These are phyloP conservation scores for Tricholauxania praeusta DNA, from an alignment of 2,888 invertebrate genomes.

Conservation along the genomic window DNA sequence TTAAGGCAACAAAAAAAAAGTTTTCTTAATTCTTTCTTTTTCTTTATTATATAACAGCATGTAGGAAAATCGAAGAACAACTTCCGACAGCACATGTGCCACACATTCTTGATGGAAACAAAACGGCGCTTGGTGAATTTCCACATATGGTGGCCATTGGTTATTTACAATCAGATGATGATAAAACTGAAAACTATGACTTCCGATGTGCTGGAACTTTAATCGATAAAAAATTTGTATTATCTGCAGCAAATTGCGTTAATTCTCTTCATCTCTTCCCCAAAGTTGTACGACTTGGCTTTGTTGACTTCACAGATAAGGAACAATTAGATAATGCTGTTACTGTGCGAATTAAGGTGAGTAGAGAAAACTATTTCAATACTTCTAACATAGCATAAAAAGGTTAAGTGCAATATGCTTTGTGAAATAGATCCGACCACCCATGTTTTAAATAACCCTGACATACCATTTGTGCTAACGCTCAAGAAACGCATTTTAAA, in stretches of 20 bases:
- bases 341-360: background rate
- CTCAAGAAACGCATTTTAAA: too few species aligned
- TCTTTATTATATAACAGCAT: conserved; percentile 44
- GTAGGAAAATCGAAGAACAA: conserved; percentile 38
- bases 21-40: background rate
- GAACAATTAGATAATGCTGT: conserved; percentile 29
- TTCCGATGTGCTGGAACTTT: background rate
- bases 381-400: too few species aligned
- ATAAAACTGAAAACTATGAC: background rate
- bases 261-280: background rate
- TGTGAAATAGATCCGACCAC: too few species aligned
- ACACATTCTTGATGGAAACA: conserved; percentile 59
- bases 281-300: background rate
- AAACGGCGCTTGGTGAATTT: conserved; percentile 55
- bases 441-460: too few species aligned
- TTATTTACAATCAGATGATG: conserved; percentile 45
- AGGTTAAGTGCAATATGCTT: too few species aligned
- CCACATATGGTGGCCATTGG: conserved; percentile 64
- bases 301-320: conserved; percentile 45
- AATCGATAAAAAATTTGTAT: background rate
- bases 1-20: background rate
- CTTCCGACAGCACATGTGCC: conserved; percentile 43
- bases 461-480: too few species aligned
- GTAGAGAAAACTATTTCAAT: too few species aligned
- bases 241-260: background rate